These are phyloP conservation scores for Passer montanus DNA, from an alignment of 2,113 vertebrate genomes.

Conservation along the genomic window DNA sequence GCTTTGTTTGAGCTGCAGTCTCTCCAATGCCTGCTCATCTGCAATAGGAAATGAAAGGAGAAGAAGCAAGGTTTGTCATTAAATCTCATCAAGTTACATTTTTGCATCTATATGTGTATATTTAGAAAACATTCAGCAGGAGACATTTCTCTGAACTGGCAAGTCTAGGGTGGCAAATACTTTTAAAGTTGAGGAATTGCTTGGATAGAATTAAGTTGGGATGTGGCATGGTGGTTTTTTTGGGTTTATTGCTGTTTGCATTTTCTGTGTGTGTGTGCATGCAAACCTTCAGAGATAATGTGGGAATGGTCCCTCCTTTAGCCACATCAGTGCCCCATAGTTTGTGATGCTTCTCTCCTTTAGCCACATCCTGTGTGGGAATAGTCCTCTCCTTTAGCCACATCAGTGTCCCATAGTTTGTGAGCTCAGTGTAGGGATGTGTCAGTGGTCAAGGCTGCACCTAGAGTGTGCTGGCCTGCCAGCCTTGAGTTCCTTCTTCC, in stretches of 20 bases:
- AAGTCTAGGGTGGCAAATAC: neutral
- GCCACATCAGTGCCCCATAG: neutral
- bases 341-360: neutral
- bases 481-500: neutral
- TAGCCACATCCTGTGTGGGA: too few relatives aligned
- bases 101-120: neutral
- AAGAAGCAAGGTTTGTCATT: neutral
- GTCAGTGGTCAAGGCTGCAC: too few relatives aligned
- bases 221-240: neutral
- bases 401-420: neutral
- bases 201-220: neutral
- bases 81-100: neutral
- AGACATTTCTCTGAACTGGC: neutral
- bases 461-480: accelerated
- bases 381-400: neutral
- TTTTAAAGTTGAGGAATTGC: neutral
- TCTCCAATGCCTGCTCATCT: neutral
- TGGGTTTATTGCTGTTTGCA: neutral
- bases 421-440: neutral
- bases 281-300: accelerated
- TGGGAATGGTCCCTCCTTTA: neutral
- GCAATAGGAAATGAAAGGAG: neutral
- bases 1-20: neutral
- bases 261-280: neutral
- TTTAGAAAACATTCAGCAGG: neutral